Conservation (phyloP, 2,888 invertebrate species). For the Pemphredon lugubris region DNA sequence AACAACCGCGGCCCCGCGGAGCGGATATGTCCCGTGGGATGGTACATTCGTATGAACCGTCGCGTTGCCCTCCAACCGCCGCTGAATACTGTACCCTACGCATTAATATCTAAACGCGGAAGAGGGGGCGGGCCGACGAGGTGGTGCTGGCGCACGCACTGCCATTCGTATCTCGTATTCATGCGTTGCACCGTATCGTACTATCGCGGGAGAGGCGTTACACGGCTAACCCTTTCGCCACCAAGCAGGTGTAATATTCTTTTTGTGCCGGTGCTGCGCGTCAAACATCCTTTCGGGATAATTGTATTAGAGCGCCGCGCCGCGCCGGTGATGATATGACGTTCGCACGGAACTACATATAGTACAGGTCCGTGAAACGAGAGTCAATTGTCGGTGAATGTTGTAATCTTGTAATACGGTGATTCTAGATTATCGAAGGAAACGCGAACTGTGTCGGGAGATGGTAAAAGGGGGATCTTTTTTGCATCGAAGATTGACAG, state of each 20-base stretch:
- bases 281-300: conserved; percentile 57
- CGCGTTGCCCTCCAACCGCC: conserved; percentile 63
- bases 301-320: conserved; percentile 53
- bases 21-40: conserved; percentile 65
- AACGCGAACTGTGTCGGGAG: too few relatives aligned
- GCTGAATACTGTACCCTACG: conserved; percentile 56
- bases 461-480: too few relatives aligned
- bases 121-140: conserved; percentile 1
- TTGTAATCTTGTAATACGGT: too few relatives aligned
- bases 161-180: conserved; percentile 58
- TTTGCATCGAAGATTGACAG: too few relatives aligned
- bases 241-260: conserved; percentile 56
- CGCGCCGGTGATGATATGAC: too few relatives aligned
- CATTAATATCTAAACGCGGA: conserved; percentile 66
- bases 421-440: too few relatives aligned
- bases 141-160: conserved; percentile 33
- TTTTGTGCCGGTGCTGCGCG: conserved; percentile 40
- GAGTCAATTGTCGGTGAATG: too few relatives aligned
- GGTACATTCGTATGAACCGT: conserved; percentile 67
- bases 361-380: too few relatives aligned
- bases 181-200: conserved; percentile 49
- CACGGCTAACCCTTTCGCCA: conserved; percentile 51
- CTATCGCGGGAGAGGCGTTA: conserved; percentile 48
- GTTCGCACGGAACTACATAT: too few relatives aligned
- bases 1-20: conserved; percentile 59